Percentiles rank a stretch among this genome's conserved stretches.
phyloP scores from a whole-genome alignment of 30 jellyfish, hydroid and myxozoan species.

The Calvadosia cruxmelitensis region DNA sequence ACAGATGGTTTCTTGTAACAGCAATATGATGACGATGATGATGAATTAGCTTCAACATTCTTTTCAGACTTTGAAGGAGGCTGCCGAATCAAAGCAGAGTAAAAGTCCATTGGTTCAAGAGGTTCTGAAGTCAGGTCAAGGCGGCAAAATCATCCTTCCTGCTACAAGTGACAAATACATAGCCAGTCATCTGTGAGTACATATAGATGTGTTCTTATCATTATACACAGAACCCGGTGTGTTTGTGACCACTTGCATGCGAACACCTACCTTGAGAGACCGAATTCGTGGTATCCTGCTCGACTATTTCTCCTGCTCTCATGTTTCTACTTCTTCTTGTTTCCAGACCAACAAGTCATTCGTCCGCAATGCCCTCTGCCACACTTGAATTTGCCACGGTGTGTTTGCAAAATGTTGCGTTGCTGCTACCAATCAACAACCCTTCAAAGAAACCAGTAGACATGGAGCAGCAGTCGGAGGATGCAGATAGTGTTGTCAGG shows the following conservation, averaged over 20 bases:
- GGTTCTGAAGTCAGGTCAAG: not conserved
- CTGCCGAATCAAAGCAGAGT: conserved; percentile 33
- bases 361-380: conserved; percentile 91
- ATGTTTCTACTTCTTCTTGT: not conserved
- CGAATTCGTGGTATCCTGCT: not conserved
- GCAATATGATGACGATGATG: too few species aligned
- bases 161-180: not conserved
- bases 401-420: conserved; percentile 74
- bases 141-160: not conserved
- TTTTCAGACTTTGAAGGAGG: too few species aligned
- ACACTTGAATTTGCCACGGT: conserved; percentile 76
- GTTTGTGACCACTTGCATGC: not conserved
- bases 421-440: conserved; percentile 44
- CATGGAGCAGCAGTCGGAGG: not conserved
- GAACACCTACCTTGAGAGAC: not conserved
- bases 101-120: not conserved
- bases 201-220: not conserved
- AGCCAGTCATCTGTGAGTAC: not conserved
- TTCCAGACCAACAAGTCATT: conserved; percentile 72
- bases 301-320: not conserved
- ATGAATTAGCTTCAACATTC: too few species aligned
- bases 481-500: too few species aligned
- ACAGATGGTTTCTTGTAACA: too few species aligned
- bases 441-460: not conserved
- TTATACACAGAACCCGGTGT: not conserved